Base-by-base conservation (phyloP, 1,140 invertebrate species). In the Dendrolimus kikuchii region DNA sequence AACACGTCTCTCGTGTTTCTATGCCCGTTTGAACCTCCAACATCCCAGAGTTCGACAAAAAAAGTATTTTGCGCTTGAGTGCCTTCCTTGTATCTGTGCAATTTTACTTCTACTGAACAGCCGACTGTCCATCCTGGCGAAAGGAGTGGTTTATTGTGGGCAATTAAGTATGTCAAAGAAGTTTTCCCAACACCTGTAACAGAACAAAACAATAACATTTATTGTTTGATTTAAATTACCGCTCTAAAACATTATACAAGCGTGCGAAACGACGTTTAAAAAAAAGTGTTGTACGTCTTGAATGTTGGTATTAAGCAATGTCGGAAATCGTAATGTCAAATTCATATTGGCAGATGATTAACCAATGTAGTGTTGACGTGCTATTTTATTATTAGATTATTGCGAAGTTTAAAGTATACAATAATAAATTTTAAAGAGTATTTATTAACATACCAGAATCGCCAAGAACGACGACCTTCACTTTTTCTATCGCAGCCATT, bases 21-120 rank as follows among this genome's bases (percentile, higher is more conserved):
- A 81, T 99, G 98, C 71, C 91, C 95, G 65, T 94, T 92, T 61
- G 96, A 98, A 8, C 98, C 98, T 9, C 98, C 98, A 57, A 99
- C 91, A 80, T 99, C 98, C 93, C 97, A 99, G 36, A 99, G 88
- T 88, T 99, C 98, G 43, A 99, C 90, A 86, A 98, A 98, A 87
- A 95, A 99, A 37, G 94, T 94, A 62, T 94, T 94, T 76, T 99
- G 96, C 49, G 92, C 91, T 7, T 94, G 93, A 0, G 96, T 98
- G 7, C 97, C 97, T 89, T 98, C 96, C 81, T 96, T 97, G 70
- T 95, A 99, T 81, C 97, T 95, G 74, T 99, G 97, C 36, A 99
- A 88, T 90, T 97, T 98, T 0, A 99, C 96, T 88, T 99, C 96
- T 3, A 98, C 93, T 10, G 95, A 94, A 84, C 96, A 98, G 9